Conservation (phyloP, 1,140 invertebrate genomes). For the Nebria ingens region DNA sequence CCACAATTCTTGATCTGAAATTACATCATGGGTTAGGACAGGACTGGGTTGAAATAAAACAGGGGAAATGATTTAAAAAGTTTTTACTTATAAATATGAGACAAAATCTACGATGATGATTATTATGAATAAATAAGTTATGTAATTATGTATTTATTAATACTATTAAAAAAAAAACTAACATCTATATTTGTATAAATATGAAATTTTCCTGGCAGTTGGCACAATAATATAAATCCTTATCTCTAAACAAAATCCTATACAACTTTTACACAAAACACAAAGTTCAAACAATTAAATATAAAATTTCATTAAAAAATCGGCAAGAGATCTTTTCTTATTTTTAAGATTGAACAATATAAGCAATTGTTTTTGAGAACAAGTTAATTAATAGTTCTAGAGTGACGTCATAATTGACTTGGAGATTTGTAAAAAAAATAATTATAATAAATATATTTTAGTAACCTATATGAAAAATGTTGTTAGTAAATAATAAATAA, state of each 20-base stretch:
- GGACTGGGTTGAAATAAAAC: too few species aligned
- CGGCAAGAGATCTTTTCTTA: neutral
- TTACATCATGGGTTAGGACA: too few species aligned
- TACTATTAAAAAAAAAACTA: neutral
- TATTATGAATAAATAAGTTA: neutral
- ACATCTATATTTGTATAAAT: constrained; percentile 4
- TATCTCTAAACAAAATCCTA: neutral
- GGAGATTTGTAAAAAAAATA: too few species aligned
- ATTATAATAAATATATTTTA: too few species aligned
- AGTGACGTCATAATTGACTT: too few species aligned
- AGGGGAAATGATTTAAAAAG: too few species aligned
- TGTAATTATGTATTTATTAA: neutral
- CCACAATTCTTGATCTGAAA: too few species aligned
- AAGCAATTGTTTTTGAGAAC: too few species aligned
- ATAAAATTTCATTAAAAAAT: neutral
- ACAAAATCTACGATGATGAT: neutral
- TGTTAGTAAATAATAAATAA: neutral
- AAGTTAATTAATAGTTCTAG: too few species aligned
- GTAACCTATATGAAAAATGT: too few species aligned
- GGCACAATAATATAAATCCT: constrained; percentile 1
- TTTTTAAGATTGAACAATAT: too few species aligned
- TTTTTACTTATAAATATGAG: constrained; percentile 1
- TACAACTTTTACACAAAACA: constrained; percentile 8
- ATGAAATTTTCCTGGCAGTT: constrained; percentile 1
- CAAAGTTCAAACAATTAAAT: neutral